Percentiles rank a stretch among this genome's conserved stretches.
Evolutionary conservation across 64 coral and sea anemone genomes (phyloP).

Genomic region (Porites lutea): DNA sequence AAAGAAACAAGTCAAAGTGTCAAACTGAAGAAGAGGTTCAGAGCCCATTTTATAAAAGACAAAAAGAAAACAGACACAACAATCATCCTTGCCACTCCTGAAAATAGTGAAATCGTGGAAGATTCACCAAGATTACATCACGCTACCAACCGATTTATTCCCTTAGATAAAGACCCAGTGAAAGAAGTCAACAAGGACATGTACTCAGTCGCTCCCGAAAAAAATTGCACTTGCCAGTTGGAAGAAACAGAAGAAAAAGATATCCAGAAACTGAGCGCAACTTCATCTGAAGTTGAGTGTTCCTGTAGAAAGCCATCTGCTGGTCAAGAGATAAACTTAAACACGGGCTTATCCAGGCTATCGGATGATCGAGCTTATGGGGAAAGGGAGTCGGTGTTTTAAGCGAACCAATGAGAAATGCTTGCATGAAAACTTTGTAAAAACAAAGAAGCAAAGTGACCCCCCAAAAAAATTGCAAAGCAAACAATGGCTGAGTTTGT

Average conservation of each 20-base stretch:
- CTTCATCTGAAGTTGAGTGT: background rate
- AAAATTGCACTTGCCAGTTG: conserved; percentile 8
- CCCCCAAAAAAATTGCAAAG: too few relatives aligned
- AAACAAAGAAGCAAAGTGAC: too few relatives aligned
- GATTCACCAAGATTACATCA: conserved; percentile 27
- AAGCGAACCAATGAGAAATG: too few relatives aligned
- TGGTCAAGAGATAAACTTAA: background rate
- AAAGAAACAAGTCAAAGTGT: conserved; percentile 4
- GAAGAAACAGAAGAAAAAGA: background rate
- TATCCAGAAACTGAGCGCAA: background rate
- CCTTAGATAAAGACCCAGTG: background rate
- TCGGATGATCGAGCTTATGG: too few relatives aligned
- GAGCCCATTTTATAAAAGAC: conserved; percentile 10
- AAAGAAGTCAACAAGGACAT: background rate
- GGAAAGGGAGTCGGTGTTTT: background rate
- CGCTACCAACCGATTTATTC: background rate
- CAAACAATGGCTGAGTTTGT: too few relatives aligned
- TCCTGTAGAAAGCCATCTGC: background rate
- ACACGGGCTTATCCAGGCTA: background rate
- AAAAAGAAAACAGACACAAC: conserved; percentile 7
- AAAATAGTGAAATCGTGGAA: conserved; percentile 38
- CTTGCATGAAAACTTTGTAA: too few relatives aligned
- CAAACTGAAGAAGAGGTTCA: conserved; percentile 9
- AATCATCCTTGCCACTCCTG: conserved; percentile 32
- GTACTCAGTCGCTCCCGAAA: background rate